A percentile compares a stretch with the other conserved stretches of the same genome.
These are phyloP conservation scores for Anarsia innoxiella DNA, from an alignment of 2,888 invertebrate genomes.

Conservation along the genomic window DNA sequence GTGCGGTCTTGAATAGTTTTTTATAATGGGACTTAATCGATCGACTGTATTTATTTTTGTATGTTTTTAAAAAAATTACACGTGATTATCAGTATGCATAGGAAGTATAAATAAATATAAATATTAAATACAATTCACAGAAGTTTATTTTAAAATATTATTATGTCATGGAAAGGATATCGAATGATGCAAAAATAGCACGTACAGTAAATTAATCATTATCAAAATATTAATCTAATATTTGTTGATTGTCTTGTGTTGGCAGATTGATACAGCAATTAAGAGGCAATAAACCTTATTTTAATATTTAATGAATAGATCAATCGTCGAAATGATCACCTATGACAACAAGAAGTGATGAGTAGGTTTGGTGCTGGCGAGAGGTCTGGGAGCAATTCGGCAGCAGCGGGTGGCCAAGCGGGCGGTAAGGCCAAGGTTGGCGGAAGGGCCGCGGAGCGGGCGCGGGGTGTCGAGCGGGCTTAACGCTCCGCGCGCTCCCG, in stretches of 20 bases:
- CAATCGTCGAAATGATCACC: constrained; percentile 23
- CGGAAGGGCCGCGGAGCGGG: constrained; percentile 58
- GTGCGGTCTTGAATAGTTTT: too few species aligned
- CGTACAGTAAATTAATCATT: too few species aligned
- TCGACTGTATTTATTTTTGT: too few species aligned
- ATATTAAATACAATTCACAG: too few species aligned
- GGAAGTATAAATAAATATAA: too few species aligned
- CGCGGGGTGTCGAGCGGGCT: constrained; percentile 61
- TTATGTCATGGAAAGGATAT: too few species aligned
- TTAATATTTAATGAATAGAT: constrained; percentile 15
- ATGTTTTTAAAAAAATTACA: too few species aligned
- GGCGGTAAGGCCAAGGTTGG: constrained; percentile 69
- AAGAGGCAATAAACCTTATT: constrained; percentile 20
- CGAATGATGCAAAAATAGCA: too few species aligned
- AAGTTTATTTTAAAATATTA: too few species aligned
- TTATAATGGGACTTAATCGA: too few species aligned
- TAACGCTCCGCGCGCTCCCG: constrained; percentile 69
- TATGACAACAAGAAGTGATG: constrained; percentile 29
- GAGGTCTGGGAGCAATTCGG: constrained; percentile 28
- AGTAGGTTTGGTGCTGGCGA: constrained; percentile 23
- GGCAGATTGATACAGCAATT: background rate
- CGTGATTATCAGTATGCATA: too few species aligned
- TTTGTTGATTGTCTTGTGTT: background rate
- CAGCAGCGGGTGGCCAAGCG: constrained; percentile 40
- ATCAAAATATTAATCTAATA: too few species aligned